These are phyloP conservation scores for Orchesella flavescens DNA, from an alignment of 2,888 invertebrate species.

Conservation along the genomic window DNA sequence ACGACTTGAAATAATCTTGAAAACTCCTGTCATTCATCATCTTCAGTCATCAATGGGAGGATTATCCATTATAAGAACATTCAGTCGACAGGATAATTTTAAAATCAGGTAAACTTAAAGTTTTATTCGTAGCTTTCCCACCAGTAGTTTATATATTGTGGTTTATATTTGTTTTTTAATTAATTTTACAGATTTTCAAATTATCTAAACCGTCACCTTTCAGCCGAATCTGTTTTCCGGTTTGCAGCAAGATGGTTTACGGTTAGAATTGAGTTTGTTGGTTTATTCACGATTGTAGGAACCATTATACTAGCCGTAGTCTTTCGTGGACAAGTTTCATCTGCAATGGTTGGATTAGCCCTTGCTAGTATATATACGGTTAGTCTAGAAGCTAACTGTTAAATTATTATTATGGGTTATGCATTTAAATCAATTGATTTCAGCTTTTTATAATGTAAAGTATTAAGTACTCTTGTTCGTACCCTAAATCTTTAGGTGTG, in stretches of 20 bases:
- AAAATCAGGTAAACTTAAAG: constrained; percentile 72
- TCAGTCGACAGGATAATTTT: constrained; percentile 74
- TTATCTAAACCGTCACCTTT: constrained; percentile 74
- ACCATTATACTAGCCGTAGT: constrained; percentile 76
- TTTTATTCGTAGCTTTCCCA: background rate
- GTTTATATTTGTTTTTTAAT: constrained; percentile 1
- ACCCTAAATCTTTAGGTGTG: constrained; percentile 71
- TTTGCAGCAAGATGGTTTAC: constrained; percentile 76
- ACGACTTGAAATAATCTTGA: constrained; percentile 75
- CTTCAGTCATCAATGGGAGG: constrained; percentile 76
- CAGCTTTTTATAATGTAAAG: background rate
- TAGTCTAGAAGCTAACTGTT: constrained; percentile 32
- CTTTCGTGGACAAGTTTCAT: constrained; percentile 73
- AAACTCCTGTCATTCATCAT: constrained; percentile 77
- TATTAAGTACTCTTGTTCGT: background rate
- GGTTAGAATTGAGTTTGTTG: constrained; percentile 74
- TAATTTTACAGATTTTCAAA: constrained; percentile 73
- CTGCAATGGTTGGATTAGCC: constrained; percentile 77
- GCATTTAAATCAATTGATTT: background rate
- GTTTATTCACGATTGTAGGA: constrained; percentile 74
- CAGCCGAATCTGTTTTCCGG: constrained; percentile 75
- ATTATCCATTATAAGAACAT: constrained; percentile 76
- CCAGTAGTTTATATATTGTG: background rate
- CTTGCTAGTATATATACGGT: constrained; percentile 77
- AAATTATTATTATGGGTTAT: background rate